Base-by-base conservation (phyloP, 2,888 invertebrate genomes). In the Drosophila tripunctata region DNA sequence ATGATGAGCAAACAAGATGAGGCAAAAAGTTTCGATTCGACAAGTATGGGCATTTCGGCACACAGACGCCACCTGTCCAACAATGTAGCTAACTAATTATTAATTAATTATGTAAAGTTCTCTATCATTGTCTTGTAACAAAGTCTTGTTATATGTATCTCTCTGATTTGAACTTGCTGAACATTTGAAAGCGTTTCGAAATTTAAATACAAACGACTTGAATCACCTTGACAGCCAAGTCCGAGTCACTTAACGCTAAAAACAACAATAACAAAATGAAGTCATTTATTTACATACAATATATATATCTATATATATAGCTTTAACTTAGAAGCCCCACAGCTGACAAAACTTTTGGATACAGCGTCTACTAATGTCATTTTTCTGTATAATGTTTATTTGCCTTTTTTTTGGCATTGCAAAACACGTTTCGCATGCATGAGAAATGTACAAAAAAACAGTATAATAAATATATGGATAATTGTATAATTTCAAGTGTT, bases 41-140 rank as follows among this genome's bases (percentile, higher is more conserved):
- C 47, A 67, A 45, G 51, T 30, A 21, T 30, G 41, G 78, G 65
- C 57, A 60, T 33, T 52, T 52, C 30, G 55, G 27, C 17, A 12
- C 54, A 10, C 10, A 57, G 56, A 68, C 67, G 62, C 63, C 72
- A 71, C 71, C 71, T 71, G 71, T 58, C 41, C 35, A 72, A 58
- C 73, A 72, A 63, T 58, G 57, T 43, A 64, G 24, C 40, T n/a
- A 67, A 57, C 68, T 60, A 83, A 75, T 78, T 80, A 83, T 76
- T 78, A 78, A 80, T 78, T 81, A 84, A 81, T 65, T 81, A 80
- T 80, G 78, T 84, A 81, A 64, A 72, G 78, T 83, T 80, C 79
- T 77, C 38, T 27, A 3, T 24, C 2, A n/a, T 22, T 33, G 15
- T 4, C 22, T 14, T 21, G 15, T 40, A n/a, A n/a, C n/a, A 27